phyloP scores from a whole-genome alignment of 1,140 invertebrate species.

The Oppia nitens region DNA sequence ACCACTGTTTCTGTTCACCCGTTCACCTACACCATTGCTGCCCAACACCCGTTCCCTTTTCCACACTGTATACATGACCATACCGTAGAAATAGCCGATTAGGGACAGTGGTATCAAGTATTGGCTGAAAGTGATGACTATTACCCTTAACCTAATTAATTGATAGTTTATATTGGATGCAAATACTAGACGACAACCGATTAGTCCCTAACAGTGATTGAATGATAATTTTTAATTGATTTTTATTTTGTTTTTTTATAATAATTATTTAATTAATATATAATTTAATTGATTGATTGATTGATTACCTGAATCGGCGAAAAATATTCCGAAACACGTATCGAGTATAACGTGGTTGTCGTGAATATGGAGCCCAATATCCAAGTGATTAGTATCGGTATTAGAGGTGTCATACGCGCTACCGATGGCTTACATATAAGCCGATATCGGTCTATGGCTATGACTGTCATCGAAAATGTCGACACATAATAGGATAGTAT shows the following conservation, averaged over 20 bases:
- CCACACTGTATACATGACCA: conserved; percentile 27
- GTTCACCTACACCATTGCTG: too few species aligned
- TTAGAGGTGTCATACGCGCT: conserved; percentile 27
- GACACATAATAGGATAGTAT: conserved; percentile 30
- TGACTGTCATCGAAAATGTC: conserved; percentile 36
- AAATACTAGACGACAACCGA: conserved; percentile 30
- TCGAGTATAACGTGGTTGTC: neutral
- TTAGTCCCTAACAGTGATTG: conserved; percentile 19
- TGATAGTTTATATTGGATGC: conserved; percentile 13
- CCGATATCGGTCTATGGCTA: conserved; percentile 35
- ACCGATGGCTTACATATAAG: conserved; percentile 34
- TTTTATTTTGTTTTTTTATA: too few species aligned
- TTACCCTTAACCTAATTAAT: conserved; percentile 24
- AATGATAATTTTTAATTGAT: neutral
- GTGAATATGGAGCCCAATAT: conserved; percentile 26
- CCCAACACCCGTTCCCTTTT: neutral
- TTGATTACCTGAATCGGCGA: neutral
- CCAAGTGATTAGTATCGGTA: conserved; percentile 33
- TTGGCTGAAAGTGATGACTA: conserved; percentile 33
- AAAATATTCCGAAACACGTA: neutral
- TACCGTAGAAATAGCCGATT: conserved; percentile 29
- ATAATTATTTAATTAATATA: neutral
- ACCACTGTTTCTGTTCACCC: conserved; percentile 23
- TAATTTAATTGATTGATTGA: neutral
- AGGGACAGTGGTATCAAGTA: conserved; percentile 35